Evolutionary conservation across 2,888 invertebrate genomes (phyloP), one percentile per base, ranked within the genome.

Genomic region (Himalopsyche anomala): DNA sequence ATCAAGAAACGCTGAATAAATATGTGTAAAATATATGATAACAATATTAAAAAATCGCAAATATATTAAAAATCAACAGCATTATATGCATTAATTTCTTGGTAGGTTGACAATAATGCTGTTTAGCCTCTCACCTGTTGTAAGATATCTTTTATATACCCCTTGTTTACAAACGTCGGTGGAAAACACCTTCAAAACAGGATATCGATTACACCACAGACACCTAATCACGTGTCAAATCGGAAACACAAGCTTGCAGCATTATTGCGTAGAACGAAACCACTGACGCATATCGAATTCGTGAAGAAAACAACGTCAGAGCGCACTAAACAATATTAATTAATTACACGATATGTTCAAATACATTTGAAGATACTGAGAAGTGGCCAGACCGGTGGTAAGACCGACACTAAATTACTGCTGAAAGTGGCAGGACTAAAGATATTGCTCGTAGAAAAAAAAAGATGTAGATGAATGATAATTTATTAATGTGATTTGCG

Each of bases 401-500:
- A n/a, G 15, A 9, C 8, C 62, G 28, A 62, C 11, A 62, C 62
- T 62, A 28, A 19, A 62, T 19, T 62, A 62, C 62, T 19, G 11
- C 62, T 19, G 28, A 62, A 62, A 62, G 62, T 5, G 11, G 62
- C 62, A 62, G 28, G 62, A 62, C 62, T 62, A 19, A 28, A 1
- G 8, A 62, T 15, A n/a, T 62, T 15, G 28, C 28, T 19, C 19
- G 9, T 62, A 62, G 62, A 62, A n/a, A 62, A 62, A 28, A 55
- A 62, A 62, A 9, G 62, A 19, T 6, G 19, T 28, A 8, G 19
- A 62, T 62, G 62, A 62, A 62, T 62, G 19, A 62, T 62, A 62
- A 62, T 19, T 62, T 62, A 62, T 62, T 62, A 62, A 28, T 62
- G 62, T 28, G n/a, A 62, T 62, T 62, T 62, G 62, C 62, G 62